Base-by-base conservation (phyloP, 1,140 invertebrate species). In the Drosophila hydei region DNA sequence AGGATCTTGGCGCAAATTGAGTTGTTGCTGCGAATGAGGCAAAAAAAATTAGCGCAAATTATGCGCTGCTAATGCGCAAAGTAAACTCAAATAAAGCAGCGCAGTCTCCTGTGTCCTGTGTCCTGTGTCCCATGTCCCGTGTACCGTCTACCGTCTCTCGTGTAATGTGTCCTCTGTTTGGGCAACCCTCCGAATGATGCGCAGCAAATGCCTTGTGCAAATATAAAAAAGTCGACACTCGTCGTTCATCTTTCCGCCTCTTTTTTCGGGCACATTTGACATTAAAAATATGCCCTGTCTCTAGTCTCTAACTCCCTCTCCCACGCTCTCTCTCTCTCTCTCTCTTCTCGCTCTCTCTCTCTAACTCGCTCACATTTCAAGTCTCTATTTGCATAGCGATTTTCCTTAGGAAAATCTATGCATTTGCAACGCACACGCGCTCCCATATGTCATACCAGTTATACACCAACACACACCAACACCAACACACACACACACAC, bases 1-100 rank as follows among this genome's bases (percentile, higher is more conserved):
- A 23, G 21, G 23, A 43, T 27, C 38, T 56, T n/a, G 14, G 33
- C 33, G 23, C 38, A 75, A 75, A 88, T 87, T 83, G 75, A 83
- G 79, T 76, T 73, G 79, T 54, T 78, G 67, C 48, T 63, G 58
- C 19, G 14, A 47, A 52, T 11, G 9, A 33, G n/a, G 4, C 14
- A 60, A 40, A 69, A 73, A 75, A 89, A 83, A 88, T 88, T 88
- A 88, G 79, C 84, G 83, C 79, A 89, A 84, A 88, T 88, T 88
- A 88, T 83, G 75, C 80, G 62, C 72, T 61, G 51, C 84, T 88
- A 88, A 88, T 88, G 72, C 83, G 62, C 48, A 71, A 58, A 59
- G 84, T 42, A 88, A 88, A 88, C 84, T 72, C 21, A 70, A 58
- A 68, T 60, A 60, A 12, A 14, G 52, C 54, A 56, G 51, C 23